Evolutionary conservation across 2,797 vertebrate species (phyloP).

Genomic region (Lophotriccus pileatus): DNA sequence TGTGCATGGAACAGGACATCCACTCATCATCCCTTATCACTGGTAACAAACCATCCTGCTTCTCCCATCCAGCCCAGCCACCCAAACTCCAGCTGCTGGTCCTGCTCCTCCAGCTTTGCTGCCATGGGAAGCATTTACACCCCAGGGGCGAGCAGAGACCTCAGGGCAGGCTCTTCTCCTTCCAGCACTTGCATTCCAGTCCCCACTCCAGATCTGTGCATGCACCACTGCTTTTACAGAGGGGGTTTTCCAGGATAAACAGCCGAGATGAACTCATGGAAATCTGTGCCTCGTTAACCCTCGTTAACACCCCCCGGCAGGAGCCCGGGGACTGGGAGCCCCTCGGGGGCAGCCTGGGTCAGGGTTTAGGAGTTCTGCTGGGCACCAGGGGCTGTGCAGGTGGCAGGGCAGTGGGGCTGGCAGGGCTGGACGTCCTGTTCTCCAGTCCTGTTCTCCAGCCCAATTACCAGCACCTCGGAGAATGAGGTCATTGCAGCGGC

Average conservation of each 20-base stretch:
- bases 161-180: background rate
- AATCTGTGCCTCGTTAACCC: background rate
- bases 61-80: background rate
- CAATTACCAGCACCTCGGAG: background rate
- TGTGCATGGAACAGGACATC: background rate
- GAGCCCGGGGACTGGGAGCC: background rate
- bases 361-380: background rate
- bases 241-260: constrained; percentile 46
- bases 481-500: constrained; percentile 47
- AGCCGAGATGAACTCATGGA: constrained; percentile 5
- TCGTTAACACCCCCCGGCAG: background rate
- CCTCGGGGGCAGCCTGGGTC: fast-evolving
- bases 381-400: background rate
- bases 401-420: background rate
- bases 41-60: background rate
- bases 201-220: background rate
- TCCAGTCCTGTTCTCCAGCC: background rate
- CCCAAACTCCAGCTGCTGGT: background rate
- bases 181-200: background rate
- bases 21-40: background rate
- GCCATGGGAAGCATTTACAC: fast-evolving
- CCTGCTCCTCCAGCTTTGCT: background rate
- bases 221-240: background rate
- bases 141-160: background rate
- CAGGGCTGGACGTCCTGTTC: background rate